phyloP scores from a whole-genome alignment of 2,888 invertebrate species.

The Atherix ibis region DNA sequence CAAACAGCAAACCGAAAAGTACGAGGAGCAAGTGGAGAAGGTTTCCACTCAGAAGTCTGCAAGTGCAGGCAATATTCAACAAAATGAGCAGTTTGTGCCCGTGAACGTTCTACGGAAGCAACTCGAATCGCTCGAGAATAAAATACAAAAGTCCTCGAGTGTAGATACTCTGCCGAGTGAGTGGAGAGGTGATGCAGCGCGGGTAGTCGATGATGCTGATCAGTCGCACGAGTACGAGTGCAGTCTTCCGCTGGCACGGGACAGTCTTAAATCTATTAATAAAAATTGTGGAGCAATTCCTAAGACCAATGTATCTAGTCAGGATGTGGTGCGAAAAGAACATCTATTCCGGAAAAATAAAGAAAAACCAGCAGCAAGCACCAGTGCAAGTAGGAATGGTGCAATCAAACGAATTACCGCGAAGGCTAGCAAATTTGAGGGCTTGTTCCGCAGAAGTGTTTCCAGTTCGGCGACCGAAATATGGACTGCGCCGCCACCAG shows the following conservation, averaged over 20 bases:
- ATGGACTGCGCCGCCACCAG: slow-evolving; percentile 15
- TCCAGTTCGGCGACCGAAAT: slow-evolving; percentile 12
- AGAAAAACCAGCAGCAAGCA: slow-evolving; percentile 18
- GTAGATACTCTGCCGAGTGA: slow-evolving; percentile 8
- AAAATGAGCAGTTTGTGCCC: slow-evolving; percentile 4
- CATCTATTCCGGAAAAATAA: slow-evolving; percentile 26
- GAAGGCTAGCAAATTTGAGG: slow-evolving; percentile 13
- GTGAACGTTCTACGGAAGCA: slow-evolving; percentile 1
- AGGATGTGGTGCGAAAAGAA: slow-evolving; percentile 12
- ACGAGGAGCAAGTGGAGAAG: slow-evolving; percentile 31
- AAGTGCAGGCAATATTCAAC: slow-evolving; percentile 33
- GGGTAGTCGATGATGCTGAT: slow-evolving; percentile 17
- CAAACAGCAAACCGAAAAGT: slow-evolving; percentile 36
- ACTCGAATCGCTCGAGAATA: background rate
- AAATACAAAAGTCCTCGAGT: slow-evolving; percentile 10
- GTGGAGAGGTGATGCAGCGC: slow-evolving; percentile 7
- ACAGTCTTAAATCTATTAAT: slow-evolving; percentile 22
- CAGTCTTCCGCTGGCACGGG: slow-evolving; percentile 21
- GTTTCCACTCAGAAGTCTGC: slow-evolving; percentile 54
- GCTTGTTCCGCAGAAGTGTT: slow-evolving; percentile 8
- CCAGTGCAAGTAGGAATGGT: slow-evolving; percentile 10
- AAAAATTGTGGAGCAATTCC: slow-evolving; percentile 8
- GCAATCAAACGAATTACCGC: slow-evolving; percentile 17
- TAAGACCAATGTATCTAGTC: background rate
- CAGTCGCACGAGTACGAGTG: slow-evolving; percentile 2